Evolutionary conservation across 2,797 vertebrate genomes (phyloP).

Genomic region (Crocodylus rhombifer): DNA sequence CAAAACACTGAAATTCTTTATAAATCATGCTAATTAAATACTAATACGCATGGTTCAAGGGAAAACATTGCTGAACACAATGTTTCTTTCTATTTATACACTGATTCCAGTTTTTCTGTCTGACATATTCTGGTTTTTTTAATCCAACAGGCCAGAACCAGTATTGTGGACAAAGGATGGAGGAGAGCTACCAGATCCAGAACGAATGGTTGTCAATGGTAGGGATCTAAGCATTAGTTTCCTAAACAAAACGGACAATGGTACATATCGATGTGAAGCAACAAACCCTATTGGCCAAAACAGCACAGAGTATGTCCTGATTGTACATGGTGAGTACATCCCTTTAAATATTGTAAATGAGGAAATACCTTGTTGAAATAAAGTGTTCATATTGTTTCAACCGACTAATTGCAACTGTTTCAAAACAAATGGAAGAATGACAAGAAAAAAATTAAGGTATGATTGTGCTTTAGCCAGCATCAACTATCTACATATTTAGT

Average conservation of each 20-base stretch:
- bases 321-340: conserved; percentile 94
- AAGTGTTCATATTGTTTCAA: background rate
- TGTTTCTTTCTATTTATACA: too few relatives aligned
- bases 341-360: background rate
- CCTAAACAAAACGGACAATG: conserved; percentile 99
- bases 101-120: too few relatives aligned
- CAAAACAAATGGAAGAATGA: background rate
- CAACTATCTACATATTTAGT: background rate
- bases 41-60: background rate
- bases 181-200: conserved; percentile 95
- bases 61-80: background rate
- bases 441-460: background rate
- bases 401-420: background rate
- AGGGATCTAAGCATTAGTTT: conserved; percentile 94
- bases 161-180: conserved; percentile 98
- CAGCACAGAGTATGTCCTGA: conserved; percentile 94
- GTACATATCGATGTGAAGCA: conserved; percentile 98
- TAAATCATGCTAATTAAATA: background rate
- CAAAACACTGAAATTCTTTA: background rate
- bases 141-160: conserved; percentile 89
- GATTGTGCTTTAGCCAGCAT: background rate
- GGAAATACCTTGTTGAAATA: background rate
- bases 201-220: conserved; percentile 97
- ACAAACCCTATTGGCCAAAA: conserved; percentile 95
- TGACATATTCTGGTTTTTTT: conserved; percentile 5